Evolutionary conservation across 2,797 vertebrate species (phyloP), one percentile per base, ranked within the genome.

Genomic region (Sternotherus odoratus): DNA sequence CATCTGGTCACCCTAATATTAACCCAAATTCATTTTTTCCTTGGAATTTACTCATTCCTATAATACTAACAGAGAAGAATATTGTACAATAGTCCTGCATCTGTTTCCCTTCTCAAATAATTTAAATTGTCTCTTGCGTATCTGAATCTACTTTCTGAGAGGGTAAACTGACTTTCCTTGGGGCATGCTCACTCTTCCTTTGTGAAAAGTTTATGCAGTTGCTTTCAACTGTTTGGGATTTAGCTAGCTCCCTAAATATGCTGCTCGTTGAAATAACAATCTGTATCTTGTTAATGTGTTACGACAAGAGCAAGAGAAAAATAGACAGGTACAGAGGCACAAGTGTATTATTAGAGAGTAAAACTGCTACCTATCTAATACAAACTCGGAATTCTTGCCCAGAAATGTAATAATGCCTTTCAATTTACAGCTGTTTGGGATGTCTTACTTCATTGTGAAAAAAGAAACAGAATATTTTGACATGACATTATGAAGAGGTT

Each of bases 111-210:
- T 57, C 91, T 78, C 91, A 69, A 66, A 75, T 91, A 79, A 75
- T 94, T 97, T 85, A 92, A 94, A 87, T 85, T 46, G 60, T 94
- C 93, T 92, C 94, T 95, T 88, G 82, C 87, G 95, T 86, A 88
- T 79, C 78, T 92, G 92, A 95, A 95, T 93, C 95, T 94, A 94
- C 87, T 96, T 97, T 96, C 77, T 83, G 86, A 96, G 79, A 85
- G 85, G 77, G 4, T 77, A 86, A 80, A 89, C 77, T 86, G 86
- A 83, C 60, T 88, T 89, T 83, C 87, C 90, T 91, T 54, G 43
- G 54, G 79, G 79, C 86, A 94, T 0, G 0, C 66, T 96, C 88
- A 66, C 88, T 95, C 89, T 91, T 81, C 53, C 56, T 88, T 89
- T 88, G 77, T 72, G 83, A 90, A 57, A 88, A 92, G 54, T 12